These are phyloP conservation scores for Rhagophthalmus giganteus DNA, from an alignment of 2,888 invertebrate species.

Conservation along the genomic window DNA sequence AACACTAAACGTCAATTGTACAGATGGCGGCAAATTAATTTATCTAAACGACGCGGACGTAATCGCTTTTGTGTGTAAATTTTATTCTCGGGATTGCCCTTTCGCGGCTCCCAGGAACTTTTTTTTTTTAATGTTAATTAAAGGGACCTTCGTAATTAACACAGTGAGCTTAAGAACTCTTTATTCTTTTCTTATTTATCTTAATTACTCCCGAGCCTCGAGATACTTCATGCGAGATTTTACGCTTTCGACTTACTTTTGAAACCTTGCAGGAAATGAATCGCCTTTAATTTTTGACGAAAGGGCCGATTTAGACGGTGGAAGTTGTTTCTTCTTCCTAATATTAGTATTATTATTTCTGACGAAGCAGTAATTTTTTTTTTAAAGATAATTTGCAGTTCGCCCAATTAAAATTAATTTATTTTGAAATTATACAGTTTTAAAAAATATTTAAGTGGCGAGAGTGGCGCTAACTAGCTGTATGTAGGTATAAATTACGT, in stretches of 20 bases:
- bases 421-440: too few relatives aligned
- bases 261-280: conserved; percentile 14
- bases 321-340: too few relatives aligned
- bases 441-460: too few relatives aligned
- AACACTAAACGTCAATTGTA: conserved; percentile 18
- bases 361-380: too few relatives aligned
- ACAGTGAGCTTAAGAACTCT: conserved; percentile 32
- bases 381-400: too few relatives aligned
- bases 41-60: conserved; percentile 19
- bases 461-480: too few relatives aligned
- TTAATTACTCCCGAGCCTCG: conserved; percentile 34
- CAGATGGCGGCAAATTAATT: conserved; percentile 20
- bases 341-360: too few relatives aligned
- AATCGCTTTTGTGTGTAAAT: conserved; percentile 21
- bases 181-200: conserved; percentile 37
- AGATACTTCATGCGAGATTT: conserved; percentile 18
- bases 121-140: conserved; percentile 37
- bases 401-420: too few relatives aligned
- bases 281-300: too few relatives aligned
- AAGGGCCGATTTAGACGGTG: too few relatives aligned
- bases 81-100: conserved; percentile 24
- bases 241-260: conserved; percentile 21
- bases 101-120: conserved; percentile 24
- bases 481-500: too few relatives aligned
- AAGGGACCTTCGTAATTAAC: conserved; percentile 35